phyloP scores from a whole-genome alignment of 2,888 invertebrate genomes.

The Sialis lutaria region DNA sequence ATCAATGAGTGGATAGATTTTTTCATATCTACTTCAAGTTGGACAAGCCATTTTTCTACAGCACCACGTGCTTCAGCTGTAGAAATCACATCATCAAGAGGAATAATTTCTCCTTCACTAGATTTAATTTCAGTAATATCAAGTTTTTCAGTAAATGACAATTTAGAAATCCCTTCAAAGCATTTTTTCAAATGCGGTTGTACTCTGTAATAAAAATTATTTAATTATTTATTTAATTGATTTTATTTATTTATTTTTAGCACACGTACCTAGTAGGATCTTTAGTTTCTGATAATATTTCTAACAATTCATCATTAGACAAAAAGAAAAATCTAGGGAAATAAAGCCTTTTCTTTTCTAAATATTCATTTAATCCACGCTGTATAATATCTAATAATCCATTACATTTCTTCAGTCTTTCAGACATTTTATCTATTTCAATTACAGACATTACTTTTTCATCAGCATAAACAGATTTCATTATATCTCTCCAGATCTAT shows the following conservation, averaged over 20 bases:
- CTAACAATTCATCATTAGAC: constrained; percentile 87
- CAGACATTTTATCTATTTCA: constrained; percentile 83
- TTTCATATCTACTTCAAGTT: constrained; percentile 76
- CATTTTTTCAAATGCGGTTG: constrained; percentile 94
- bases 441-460: constrained; percentile 70
- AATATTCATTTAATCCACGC: constrained; percentile 80
- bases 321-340: constrained; percentile 95
- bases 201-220: constrained; percentile 34
- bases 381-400: constrained; percentile 78
- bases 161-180: constrained; percentile 81
- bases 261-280: constrained; percentile 64
- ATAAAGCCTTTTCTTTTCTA: constrained; percentile 86
- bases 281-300: constrained; percentile 91
- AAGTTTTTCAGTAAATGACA: constrained; percentile 73
- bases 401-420: constrained; percentile 75
- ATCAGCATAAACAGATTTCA: constrained; percentile 65
- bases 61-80: constrained; percentile 80
- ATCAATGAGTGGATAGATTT: constrained; percentile 65
- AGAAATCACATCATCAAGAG: constrained; percentile 58
- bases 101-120: constrained; percentile 68
- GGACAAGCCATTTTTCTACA: constrained; percentile 90
- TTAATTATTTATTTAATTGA: neutral
- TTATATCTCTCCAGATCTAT: constrained; percentile 86
- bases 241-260: neutral
- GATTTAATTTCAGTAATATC: constrained; percentile 82